Percentiles rank a stretch among this genome's conserved stretches.
These are phyloP conservation scores for Sebastes reedi DNA, from an alignment of 2,797 vertebrate species.

Conservation along the genomic window DNA sequence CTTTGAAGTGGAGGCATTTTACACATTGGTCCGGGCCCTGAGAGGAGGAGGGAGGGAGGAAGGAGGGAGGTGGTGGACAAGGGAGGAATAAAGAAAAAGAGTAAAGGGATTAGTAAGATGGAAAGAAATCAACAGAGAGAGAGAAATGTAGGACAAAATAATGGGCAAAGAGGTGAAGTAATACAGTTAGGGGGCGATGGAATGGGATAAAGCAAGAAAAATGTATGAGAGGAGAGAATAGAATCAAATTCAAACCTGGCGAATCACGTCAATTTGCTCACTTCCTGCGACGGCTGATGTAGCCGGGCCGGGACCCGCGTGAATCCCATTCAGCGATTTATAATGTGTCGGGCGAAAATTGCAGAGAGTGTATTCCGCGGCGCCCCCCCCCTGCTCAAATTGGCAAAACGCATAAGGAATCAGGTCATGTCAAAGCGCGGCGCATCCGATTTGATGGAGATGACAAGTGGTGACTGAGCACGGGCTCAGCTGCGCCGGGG, in stretches of 20 bases:
- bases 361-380: slow-evolving; percentile 38
- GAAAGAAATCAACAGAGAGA: not conserved
- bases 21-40: slow-evolving; percentile 95
- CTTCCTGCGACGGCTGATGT: slow-evolving; percentile 41
- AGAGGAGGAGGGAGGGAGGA: slow-evolving; percentile 1
- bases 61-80: not conserved
- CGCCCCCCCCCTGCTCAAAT: slow-evolving; percentile 18
- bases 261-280: slow-evolving; percentile 58
- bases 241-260: slow-evolving; percentile 53
- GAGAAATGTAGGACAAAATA: not conserved
- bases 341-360: slow-evolving; percentile 41
- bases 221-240: not conserved
- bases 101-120: slow-evolving; percentile 11
- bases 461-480: slow-evolving; percentile 57
- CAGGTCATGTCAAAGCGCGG: slow-evolving; percentile 52
- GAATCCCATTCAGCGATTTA: slow-evolving; percentile 47
- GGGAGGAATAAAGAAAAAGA: slow-evolving; percentile 19
- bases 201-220: not conserved
- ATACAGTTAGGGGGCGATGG: not conserved
- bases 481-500: slow-evolving; percentile 24
- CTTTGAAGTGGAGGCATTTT: slow-evolving; percentile 95
- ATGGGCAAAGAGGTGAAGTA: slow-evolving; percentile 11
- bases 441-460: slow-evolving; percentile 39
- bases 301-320: slow-evolving; percentile 7
- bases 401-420: slow-evolving; percentile 57